Evolutionary conservation across 2,888 invertebrate species (phyloP), one percentile per base, ranked within the genome.

Genomic region (Oscheius sp.): DNA sequence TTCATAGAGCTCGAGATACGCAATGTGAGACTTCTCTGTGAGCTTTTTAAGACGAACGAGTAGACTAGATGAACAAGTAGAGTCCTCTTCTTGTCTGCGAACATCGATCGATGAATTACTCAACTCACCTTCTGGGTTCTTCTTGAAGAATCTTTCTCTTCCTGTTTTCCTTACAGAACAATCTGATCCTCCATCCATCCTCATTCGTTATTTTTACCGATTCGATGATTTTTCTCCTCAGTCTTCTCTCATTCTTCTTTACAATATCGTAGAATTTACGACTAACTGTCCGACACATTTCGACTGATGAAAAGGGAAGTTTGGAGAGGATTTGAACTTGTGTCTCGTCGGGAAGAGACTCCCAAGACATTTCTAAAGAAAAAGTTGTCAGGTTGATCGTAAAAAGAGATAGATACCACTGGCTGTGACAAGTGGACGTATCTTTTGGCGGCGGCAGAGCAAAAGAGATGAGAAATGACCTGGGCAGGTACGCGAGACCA

Each of bases 341-440:
- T 5, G 36, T 28, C 33, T 54, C 54, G 14, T 28, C 20, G 32
- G 54, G 54, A 12, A 54, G 33, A 4, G 14, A 2, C 32, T 54
- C 54, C 54, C 54, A 54, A 3, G 54, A 54, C 54, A 54, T 54
- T 14, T 17, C 12, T 41, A 20, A 20, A 41, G 14, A 47, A 47
- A 47, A 24, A 47, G 47, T 12, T 50, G 50, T 50, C 50, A 28
- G 14, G 2, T 14, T 3, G 28, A 30, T 26, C 50, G 28, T 26
- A 50, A 50, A 50, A 30, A 33, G 17, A 9, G 54, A 20, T 36
- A 54, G 54, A 20, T 54, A 54, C 54, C 22, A 54, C 17, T 32
- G 54, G 33, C 33, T 33, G 33, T 54, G 54, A 54, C 54, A 54
- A 54, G 36, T 54, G 54, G 33, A 32, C 54, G 36, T 54, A 36